Percentiles rank a stretch among this genome's conserved stretches.
These are phyloP conservation scores for Diaprepes abbreviatus DNA, from an alignment of 2,888 invertebrate genomes.

Conservation along the genomic window DNA sequence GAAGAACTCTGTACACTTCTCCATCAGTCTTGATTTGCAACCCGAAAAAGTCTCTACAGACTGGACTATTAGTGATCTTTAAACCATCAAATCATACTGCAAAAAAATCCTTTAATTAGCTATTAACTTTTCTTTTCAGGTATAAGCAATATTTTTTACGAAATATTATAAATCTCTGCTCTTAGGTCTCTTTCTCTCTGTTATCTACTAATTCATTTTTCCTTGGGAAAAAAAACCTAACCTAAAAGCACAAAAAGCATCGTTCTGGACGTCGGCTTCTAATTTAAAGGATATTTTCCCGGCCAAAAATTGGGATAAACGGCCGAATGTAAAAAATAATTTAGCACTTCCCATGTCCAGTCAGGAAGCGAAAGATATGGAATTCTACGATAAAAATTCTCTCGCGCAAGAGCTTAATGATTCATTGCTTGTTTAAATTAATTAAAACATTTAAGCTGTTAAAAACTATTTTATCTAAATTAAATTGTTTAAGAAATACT, in stretches of 20 bases:
- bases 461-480: too few relatives aligned
- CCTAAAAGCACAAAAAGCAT: neutral
- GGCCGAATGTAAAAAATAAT: slow-evolving; percentile 29
- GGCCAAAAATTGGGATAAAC: slow-evolving; percentile 33
- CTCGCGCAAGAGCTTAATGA: neutral
- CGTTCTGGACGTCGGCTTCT: slow-evolving; percentile 18
- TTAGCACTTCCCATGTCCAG: slow-evolving; percentile 29
- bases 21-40: too few relatives aligned
- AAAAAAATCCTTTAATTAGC: too few relatives aligned
- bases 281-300: slow-evolving; percentile 39
- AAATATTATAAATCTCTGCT: slow-evolving; percentile 4
- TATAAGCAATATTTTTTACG: too few relatives aligned
- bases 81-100: too few relatives aligned
- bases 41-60: too few relatives aligned
- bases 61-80: too few relatives aligned
- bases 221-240: slow-evolving; percentile 4
- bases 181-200: neutral
- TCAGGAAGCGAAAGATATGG: slow-evolving; percentile 26
- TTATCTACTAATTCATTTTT: slow-evolving; percentile 8
- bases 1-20: too few relatives aligned
- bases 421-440: slow-evolving; percentile 2
- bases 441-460: too few relatives aligned
- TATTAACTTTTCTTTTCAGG: too few relatives aligned
- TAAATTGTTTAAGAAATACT: too few relatives aligned
- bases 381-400: slow-evolving; percentile 13